Evolutionary conservation across 37 sponge, comb jelly and placozoan genomes (phyloP).

Genomic region (Eunapius fragilis): DNA sequence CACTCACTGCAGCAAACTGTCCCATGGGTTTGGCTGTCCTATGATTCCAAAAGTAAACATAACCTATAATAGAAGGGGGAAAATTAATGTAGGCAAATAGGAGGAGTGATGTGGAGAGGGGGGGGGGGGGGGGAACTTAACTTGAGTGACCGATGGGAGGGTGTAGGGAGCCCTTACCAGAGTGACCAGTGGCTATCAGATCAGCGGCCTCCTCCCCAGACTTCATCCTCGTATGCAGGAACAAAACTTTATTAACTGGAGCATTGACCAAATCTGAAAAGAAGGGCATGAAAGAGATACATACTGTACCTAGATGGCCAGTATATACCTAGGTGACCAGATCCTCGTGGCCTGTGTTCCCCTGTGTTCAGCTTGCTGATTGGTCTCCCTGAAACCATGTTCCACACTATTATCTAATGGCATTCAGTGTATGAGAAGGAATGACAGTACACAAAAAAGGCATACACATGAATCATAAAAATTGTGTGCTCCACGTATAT

Average conservation of each 20-base stretch:
- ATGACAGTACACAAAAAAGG: no score
- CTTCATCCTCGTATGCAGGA: constrained; percentile 54
- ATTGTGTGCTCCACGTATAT: no score
- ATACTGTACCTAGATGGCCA: neutral
- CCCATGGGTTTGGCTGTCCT: constrained; percentile 43
- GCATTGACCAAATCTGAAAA: constrained; percentile 61
- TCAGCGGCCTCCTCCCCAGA: constrained; percentile 50
- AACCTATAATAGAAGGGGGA: constrained; percentile 34
- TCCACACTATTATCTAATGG: neutral
- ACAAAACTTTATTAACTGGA: constrained; percentile 67
- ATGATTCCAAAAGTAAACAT: constrained; percentile 88
- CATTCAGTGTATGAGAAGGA: neutral
- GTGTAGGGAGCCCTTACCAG: constrained; percentile 24
- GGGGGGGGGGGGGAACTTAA: no score
- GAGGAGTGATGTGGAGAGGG: neutral
- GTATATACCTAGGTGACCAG: neutral
- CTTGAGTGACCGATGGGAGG: no score
- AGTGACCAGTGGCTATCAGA: constrained; percentile 76
- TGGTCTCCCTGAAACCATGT: neutral
- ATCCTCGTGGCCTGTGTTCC: neutral
- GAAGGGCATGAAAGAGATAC: neutral
- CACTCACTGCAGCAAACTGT: constrained; percentile 59
- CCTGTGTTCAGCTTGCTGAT: neutral
- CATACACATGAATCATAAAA: no score
- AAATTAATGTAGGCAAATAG: neutral